phyloP scores from a whole-genome alignment of 2,113 vertebrate species.

The Rhinogobius similis region DNA sequence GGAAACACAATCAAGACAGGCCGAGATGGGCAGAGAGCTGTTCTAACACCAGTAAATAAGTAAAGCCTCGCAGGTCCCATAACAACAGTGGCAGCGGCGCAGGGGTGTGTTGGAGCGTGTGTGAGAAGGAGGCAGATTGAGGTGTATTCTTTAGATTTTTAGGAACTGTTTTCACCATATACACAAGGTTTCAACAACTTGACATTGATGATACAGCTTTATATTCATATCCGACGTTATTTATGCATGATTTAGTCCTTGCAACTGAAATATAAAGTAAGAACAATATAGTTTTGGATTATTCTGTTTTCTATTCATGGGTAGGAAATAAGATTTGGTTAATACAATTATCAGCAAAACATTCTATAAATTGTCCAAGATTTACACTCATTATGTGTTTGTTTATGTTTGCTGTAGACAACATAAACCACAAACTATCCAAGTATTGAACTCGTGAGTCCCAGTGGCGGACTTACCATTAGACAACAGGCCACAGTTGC shows the following conservation, averaged over 20 bases:
- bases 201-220: not conserved
- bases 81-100: slow-evolving; percentile 29
- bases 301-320: not conserved
- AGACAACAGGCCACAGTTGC: too few species aligned
- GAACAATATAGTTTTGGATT: not conserved
- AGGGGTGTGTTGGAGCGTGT: slow-evolving; percentile 3
- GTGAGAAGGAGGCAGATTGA: not conserved
- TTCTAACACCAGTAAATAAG: slow-evolving; percentile 51
- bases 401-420: too few species aligned
- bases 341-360: not conserved
- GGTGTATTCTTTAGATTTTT: not conserved
- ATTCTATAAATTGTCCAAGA: not conserved
- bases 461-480: too few species aligned
- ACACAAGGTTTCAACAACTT: slow-evolving; percentile 25
- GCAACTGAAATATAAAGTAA: not conserved
- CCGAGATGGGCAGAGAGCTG: slow-evolving; percentile 35
- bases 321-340: not conserved
- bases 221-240: too few species aligned
- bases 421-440: too few species aligned
- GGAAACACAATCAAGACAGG: slow-evolving; percentile 37
- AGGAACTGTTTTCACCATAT: slow-evolving; percentile 20
- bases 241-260: too few species aligned
- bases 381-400: too few species aligned
- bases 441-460: too few species aligned
- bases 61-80: slow-evolving; percentile 48